phyloP scores from a whole-genome alignment of 2,113 vertebrate genomes.

The Callionymus lyra region DNA sequence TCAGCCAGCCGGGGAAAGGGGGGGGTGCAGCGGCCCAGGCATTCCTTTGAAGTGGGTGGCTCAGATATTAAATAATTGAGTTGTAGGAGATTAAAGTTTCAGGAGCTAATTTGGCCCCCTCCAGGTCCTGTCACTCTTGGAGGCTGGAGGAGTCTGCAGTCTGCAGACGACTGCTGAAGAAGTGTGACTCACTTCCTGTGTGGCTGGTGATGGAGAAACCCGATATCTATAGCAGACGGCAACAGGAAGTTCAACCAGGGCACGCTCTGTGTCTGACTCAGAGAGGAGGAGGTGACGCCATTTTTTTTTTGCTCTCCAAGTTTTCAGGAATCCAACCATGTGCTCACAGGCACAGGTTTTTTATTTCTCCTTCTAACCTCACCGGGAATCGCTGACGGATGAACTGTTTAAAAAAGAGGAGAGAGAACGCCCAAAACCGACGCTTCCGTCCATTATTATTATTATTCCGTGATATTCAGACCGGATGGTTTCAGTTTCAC shows the following conservation, averaged over 20 bases:
- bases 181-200: slow-evolving; percentile 61
- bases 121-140: slow-evolving; percentile 47
- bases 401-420: slow-evolving; percentile 37
- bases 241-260: slow-evolving; percentile 64
- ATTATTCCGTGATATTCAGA: slow-evolving; percentile 33
- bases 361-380: slow-evolving; percentile 31
- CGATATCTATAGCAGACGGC: slow-evolving; percentile 54
- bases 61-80: slow-evolving; percentile 71
- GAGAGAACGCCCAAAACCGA: slow-evolving; percentile 10
- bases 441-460: too few relatives aligned
- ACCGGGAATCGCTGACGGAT: slow-evolving; percentile 45
- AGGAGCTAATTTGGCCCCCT: slow-evolving; percentile 61
- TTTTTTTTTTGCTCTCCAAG: slow-evolving; percentile 50
- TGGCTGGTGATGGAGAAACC: slow-evolving; percentile 58
- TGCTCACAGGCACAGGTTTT: slow-evolving; percentile 40
- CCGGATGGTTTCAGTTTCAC: slow-evolving; percentile 41
- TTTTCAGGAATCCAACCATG: slow-evolving; percentile 58
- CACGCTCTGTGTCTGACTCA: slow-evolving; percentile 52
- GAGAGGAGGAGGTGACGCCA: slow-evolving; percentile 49
- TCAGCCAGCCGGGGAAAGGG: slow-evolving; percentile 37
- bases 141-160: slow-evolving; percentile 42
- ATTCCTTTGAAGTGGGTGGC: slow-evolving; percentile 59
- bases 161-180: slow-evolving; percentile 49
- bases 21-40: slow-evolving; percentile 33
- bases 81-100: slow-evolving; percentile 66